Base-by-base conservation (phyloP, 2,797 vertebrate species). In the Acrossocheilus fasciatus region DNA sequence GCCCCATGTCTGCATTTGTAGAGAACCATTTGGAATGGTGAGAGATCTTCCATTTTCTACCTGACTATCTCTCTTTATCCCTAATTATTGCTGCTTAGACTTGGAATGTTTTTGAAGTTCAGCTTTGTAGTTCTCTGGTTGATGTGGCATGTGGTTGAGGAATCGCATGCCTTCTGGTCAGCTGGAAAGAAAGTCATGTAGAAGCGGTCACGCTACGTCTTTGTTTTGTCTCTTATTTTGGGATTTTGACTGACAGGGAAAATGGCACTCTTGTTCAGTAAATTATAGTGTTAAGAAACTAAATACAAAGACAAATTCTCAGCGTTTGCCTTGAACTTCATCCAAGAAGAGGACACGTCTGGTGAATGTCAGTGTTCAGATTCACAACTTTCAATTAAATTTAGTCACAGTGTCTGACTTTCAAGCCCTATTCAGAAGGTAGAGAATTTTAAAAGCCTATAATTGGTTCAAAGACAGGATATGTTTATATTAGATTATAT, bases 1-100 rank as follows among this genome's bases (percentile, higher is more conserved):
- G 98, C 92, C 98, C 98, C 81, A 98, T 99, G 98, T 99, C 98
- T 23, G 97, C 98, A 0, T 99, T 99, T 84, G 98, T 99, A 39
- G 98, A 99, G 95, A 99, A 99, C 89, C 98, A 99, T 93, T 95
- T 99, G 83, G 98, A 99, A 95, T 99, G 98, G 98, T 98, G 93
- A 95, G 95, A 52, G 50, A 39, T 64, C 57, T 6, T 66, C 5
- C 14, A 6, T 66, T 73, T 36, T 72, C 18, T 80, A 14, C 84
- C 41, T 69, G 34, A 54, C 10, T 66, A n/a, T 86, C n/a, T 64
- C 3, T 78, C 12, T 52, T 36, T 50, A 4, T 70, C 17, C 59
- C n/a, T 39, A 76, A 77, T 84, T 68, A 76, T 26, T 26, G 30
- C 57, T 41, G 70, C 57, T 75, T 36, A 17, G 41, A 20, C 82